phyloP scores from a whole-genome alignment of 1,140 invertebrate genomes.

The Tenebrio molitor region DNA sequence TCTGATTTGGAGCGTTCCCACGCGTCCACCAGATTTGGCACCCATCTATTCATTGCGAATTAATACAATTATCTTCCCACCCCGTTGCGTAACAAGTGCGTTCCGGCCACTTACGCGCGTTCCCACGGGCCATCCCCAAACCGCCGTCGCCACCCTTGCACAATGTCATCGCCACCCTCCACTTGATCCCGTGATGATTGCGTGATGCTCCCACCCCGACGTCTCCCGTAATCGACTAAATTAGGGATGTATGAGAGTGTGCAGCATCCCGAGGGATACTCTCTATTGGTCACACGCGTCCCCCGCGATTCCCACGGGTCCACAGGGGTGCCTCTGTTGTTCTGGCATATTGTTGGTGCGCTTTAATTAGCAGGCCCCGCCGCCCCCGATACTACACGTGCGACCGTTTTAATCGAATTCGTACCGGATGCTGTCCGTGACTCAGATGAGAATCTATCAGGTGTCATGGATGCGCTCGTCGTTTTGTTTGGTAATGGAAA shows the following conservation, averaged over 20 bases:
- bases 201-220: too few relatives aligned
- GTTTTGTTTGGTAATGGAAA: constrained; percentile 28
- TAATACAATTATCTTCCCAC: constrained; percentile 45
- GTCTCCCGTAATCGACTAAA: too few relatives aligned
- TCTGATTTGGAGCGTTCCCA: constrained; percentile 30
- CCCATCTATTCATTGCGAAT: constrained; percentile 46
- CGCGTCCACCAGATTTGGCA: constrained; percentile 22
- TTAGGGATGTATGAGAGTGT: constrained; percentile 7
- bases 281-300: constrained; percentile 26
- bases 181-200: too few relatives aligned
- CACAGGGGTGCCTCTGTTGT: background rate
- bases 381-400: too few relatives aligned
- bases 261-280: constrained; percentile 22
- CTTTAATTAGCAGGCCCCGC: constrained; percentile 21
- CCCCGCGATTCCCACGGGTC: constrained; percentile 17
- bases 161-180: constrained; percentile 36
- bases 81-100: constrained; percentile 38
- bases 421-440: constrained; percentile 22
- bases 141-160: constrained; percentile 24
- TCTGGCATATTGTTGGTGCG: constrained; percentile 3
- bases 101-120: background rate
- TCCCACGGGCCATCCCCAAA: constrained; percentile 47
- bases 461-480: constrained; percentile 14
- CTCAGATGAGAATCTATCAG: constrained; percentile 21
- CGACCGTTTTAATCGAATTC: constrained; percentile 14